Conservation (phyloP, 2,113 vertebrate species). For the Neopipo cinnamomea region DNA sequence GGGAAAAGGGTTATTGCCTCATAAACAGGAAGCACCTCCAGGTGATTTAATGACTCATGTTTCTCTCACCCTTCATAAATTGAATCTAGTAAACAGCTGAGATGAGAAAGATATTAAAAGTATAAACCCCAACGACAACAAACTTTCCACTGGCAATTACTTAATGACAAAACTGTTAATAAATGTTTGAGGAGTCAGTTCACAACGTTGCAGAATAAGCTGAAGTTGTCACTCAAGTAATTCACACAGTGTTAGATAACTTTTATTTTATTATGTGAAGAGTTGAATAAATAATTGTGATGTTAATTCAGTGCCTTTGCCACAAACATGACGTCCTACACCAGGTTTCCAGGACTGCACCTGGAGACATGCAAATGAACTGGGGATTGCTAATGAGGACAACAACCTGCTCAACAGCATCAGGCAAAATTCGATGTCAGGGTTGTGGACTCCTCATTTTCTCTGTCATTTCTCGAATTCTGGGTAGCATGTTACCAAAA, state of each 20-base stretch:
- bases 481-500: not conserved
- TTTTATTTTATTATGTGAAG: not conserved
- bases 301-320: not conserved
- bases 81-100: constrained; percentile 1
- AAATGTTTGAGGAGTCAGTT: not conserved
- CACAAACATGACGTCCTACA: not conserved
- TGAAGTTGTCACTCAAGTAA: constrained; percentile 1
- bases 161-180: not conserved
- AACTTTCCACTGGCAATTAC: constrained; percentile 8
- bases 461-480: not conserved
- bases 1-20: constrained; percentile 26
- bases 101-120: constrained; percentile 18
- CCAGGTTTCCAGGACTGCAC: constrained; percentile 18
- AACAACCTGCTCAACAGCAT: constrained; percentile 7
- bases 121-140: not conserved
- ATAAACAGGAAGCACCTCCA: constrained; percentile 28
- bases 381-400: constrained; percentile 34
- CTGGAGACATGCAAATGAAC: constrained; percentile 44
- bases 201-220: not conserved
- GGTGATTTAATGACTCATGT: constrained; percentile 47
- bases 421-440: not conserved
- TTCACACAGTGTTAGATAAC: not conserved
- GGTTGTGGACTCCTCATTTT: not conserved
- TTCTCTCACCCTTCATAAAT: constrained; percentile 2
- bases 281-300: constrained; percentile 31